Conservation (phyloP, 2,797 vertebrate species). For the Onychomys arenicola region DNA sequence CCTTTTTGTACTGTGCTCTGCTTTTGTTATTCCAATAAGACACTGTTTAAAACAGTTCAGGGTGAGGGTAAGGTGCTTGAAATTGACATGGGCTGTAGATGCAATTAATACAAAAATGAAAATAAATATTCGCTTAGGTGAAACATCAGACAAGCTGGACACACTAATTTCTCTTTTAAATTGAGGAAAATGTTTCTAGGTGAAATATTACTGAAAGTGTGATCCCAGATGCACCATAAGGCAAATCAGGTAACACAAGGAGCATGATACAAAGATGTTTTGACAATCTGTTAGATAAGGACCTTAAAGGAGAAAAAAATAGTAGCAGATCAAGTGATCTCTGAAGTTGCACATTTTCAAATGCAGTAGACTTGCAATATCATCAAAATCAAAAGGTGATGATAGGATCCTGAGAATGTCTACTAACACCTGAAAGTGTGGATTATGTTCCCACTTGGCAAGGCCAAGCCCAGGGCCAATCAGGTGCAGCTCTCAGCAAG, state of each 20-base stretch:
- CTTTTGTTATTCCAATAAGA: not conserved
- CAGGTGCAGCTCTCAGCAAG: not conserved
- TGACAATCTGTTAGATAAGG: slow-evolving; percentile 83
- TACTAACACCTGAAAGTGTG: slow-evolving; percentile 54
- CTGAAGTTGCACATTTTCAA: slow-evolving; percentile 40
- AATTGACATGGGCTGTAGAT: slow-evolving; percentile 73
- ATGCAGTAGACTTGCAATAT: slow-evolving; percentile 28
- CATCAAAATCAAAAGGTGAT: slow-evolving; percentile 47
- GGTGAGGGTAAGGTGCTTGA: slow-evolving; percentile 76
- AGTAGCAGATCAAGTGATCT: slow-evolving; percentile 78
- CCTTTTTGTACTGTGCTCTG: not conserved
- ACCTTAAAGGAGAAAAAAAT: slow-evolving; percentile 69
- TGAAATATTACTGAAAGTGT: slow-evolving; percentile 82
- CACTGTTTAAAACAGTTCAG: slow-evolving; percentile 75
- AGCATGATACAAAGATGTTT: slow-evolving; percentile 82
- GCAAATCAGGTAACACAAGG: slow-evolving; percentile 79
- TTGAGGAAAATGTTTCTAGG: slow-evolving; percentile 72
- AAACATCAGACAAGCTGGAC: not conserved
- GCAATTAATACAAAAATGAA: slow-evolving; percentile 71
- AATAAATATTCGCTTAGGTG: slow-evolving; percentile 62
- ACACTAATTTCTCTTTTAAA: slow-evolving; percentile 84
- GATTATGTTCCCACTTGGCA: slow-evolving; percentile 43
- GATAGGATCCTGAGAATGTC: slow-evolving; percentile 58
- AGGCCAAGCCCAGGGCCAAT: not conserved
- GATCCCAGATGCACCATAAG: slow-evolving; percentile 77